A percentile compares a stretch with the other conserved stretches of the same genome.
These are phyloP conservation scores for Labeo catla DNA, from an alignment of 2,113 vertebrate genomes.

Conservation along the genomic window DNA sequence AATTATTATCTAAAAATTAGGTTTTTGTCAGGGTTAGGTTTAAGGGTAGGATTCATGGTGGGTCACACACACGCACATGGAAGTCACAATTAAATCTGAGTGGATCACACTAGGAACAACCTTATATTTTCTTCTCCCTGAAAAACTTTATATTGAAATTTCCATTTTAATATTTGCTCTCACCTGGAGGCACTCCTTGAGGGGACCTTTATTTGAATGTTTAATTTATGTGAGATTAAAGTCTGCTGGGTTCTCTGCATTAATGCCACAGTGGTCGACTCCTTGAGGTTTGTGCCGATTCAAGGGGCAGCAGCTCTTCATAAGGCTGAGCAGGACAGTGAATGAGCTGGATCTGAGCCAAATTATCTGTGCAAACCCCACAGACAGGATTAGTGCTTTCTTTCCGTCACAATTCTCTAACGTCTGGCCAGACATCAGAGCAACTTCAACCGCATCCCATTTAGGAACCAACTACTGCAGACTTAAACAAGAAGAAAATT, in stretches of 20 bases:
- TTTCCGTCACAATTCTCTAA: conserved; percentile 2
- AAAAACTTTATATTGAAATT: conserved; percentile 2
- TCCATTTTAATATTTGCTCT: conserved; percentile 35
- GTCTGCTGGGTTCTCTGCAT: conserved; percentile 42
- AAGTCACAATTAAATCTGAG: background rate
- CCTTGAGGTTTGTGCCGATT: conserved; percentile 31
- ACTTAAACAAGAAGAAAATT: background rate
- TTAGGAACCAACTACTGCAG: background rate
- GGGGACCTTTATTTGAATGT: conserved; percentile 51
- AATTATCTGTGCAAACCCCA: conserved; percentile 46
- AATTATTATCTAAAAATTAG: background rate
- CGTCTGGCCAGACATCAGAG: conserved; percentile 21
- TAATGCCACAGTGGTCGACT: conserved; percentile 17
- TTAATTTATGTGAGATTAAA: conserved; percentile 53
- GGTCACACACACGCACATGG: background rate
- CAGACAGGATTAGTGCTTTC: conserved; percentile 26
- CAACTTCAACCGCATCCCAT: conserved; percentile 28
- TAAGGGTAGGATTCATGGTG: background rate
- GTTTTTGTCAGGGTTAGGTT: background rate
- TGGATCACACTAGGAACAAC: background rate
- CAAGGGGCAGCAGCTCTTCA: background rate
- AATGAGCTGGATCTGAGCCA: conserved; percentile 34
- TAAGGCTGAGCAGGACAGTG: conserved; percentile 21
- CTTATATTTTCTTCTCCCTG: background rate
- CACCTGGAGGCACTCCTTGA: conserved; percentile 36